These are phyloP conservation scores for Patella caerulea DNA, from an alignment of 2,888 invertebrate species.

Conservation along the genomic window DNA sequence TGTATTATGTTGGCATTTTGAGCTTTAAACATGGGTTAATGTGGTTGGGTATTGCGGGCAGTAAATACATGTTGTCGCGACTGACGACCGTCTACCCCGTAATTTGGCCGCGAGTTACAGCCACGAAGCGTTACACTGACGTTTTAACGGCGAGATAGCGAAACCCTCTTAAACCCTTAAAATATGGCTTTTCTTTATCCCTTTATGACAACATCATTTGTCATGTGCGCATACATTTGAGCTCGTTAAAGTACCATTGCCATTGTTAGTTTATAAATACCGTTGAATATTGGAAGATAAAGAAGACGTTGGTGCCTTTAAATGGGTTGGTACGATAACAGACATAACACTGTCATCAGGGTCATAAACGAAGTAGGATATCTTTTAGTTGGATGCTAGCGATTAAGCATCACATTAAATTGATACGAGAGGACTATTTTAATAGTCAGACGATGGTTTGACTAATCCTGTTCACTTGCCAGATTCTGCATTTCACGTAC, in stretches of 20 bases:
- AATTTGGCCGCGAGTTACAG: background rate
- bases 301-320: background rate
- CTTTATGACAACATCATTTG: slow-evolving; percentile 9
- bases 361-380: background rate
- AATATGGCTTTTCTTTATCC: slow-evolving; percentile 3
- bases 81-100: background rate
- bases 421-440: too few species aligned
- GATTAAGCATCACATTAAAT: too few species aligned
- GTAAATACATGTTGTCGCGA: slow-evolving; percentile 11
- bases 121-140: slow-evolving; percentile 3
- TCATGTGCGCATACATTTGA: background rate
- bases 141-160: background rate
- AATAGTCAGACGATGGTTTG: too few species aligned
- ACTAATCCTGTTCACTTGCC: too few species aligned
- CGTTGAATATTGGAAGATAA: background rate
- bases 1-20: too few species aligned
- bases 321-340: background rate
- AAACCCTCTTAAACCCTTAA: slow-evolving; percentile 11
- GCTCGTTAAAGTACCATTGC: background rate
- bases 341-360: background rate
- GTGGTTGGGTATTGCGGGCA: background rate
- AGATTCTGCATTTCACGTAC: too few species aligned
- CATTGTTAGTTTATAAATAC: background rate
- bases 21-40: background rate
- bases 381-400: too few species aligned